A percentile compares a stretch with the other conserved stretches of the same genome.
Evolutionary conservation across 2,797 vertebrate genomes (phyloP).

Genomic region (Eulemur rubriventer): DNA sequence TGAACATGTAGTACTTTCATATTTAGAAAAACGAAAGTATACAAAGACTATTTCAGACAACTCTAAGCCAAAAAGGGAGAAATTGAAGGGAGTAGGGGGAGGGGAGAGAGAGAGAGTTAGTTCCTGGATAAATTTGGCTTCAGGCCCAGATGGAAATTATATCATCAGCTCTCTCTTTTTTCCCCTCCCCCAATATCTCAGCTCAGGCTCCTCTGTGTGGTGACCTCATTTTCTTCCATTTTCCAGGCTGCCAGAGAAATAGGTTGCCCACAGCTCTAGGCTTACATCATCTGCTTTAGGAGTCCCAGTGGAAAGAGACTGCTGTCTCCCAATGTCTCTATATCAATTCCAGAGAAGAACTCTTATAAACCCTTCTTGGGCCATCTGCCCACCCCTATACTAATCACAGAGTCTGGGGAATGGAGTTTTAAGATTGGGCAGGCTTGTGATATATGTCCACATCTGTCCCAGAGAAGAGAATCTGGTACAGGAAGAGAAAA

Average conservation of each 20-base stretch:
- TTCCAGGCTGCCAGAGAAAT: slow-evolving; percentile 59
- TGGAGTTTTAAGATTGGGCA: background rate
- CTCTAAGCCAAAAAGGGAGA: background rate
- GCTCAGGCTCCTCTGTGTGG: slow-evolving; percentile 60
- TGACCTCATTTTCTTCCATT: slow-evolving; percentile 68
- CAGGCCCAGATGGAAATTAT: slow-evolving; percentile 29
- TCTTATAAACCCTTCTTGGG: background rate
- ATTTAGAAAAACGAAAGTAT: slow-evolving; percentile 41
- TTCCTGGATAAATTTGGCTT: slow-evolving; percentile 45
- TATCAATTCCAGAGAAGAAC: background rate
- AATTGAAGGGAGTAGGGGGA: background rate
- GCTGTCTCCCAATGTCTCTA: background rate
- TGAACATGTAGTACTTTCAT: slow-evolving; percentile 22
- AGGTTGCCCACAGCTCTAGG: slow-evolving; percentile 64
- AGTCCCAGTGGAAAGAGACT: slow-evolving; percentile 38
- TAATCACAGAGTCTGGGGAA: background rate
- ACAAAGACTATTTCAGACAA: slow-evolving; percentile 9
- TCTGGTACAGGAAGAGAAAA: background rate
- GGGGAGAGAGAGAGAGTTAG: background rate
- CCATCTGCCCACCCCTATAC: background rate
- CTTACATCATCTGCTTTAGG: slow-evolving; percentile 56
- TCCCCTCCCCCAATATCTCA: background rate
- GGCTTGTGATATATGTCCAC: background rate
- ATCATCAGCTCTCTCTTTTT: background rate
- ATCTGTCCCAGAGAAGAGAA: background rate